Evolutionary conservation across 1,140 invertebrate species (phyloP).

Genomic region (Cheumatopsyche charites): DNA sequence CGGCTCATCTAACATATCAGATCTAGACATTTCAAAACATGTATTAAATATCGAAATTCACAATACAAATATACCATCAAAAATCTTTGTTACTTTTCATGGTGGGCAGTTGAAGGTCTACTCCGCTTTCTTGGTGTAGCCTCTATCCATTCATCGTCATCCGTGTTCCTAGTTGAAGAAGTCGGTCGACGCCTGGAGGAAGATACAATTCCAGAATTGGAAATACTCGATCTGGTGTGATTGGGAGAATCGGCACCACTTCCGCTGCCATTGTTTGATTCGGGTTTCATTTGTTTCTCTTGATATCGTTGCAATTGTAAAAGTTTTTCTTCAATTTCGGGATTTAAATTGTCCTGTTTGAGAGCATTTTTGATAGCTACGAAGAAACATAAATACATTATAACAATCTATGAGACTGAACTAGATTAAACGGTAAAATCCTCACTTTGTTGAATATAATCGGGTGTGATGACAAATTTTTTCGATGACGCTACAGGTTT

Average conservation of each 20-base stretch:
- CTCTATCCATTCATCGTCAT: slow-evolving; percentile 65
- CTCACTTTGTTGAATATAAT: slow-evolving; percentile 89
- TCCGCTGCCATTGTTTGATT: slow-evolving; percentile 52
- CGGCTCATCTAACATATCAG: slow-evolving; percentile 46
- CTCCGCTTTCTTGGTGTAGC: slow-evolving; percentile 61
- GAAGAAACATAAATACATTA: slow-evolving; percentile 47
- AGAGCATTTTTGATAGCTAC: slow-evolving; percentile 81
- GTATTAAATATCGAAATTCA: too few relatives aligned
- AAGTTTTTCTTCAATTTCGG: slow-evolving; percentile 92
- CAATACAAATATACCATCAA: too few relatives aligned
- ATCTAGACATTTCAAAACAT: slow-evolving; percentile 28
- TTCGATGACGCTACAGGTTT: slow-evolving; percentile 60
- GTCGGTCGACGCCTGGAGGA: slow-evolving; percentile 50
- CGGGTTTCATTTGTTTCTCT: slow-evolving; percentile 76
- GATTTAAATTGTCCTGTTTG: slow-evolving; percentile 86
- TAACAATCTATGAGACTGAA: not conserved
- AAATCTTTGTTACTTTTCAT: slow-evolving; percentile 23
- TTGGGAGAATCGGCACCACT: slow-evolving; percentile 51
- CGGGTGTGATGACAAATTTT: slow-evolving; percentile 84
- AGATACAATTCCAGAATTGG: slow-evolving; percentile 40
- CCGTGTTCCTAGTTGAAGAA: slow-evolving; percentile 54
- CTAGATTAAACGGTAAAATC: slow-evolving; percentile 43
- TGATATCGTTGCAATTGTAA: slow-evolving; percentile 87
- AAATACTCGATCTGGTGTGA: slow-evolving; percentile 45
- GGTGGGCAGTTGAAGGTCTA: slow-evolving; percentile 47